Evolutionary conservation across 2,888 invertebrate species (phyloP).

Genomic region (Epirrhoe alternata): DNA sequence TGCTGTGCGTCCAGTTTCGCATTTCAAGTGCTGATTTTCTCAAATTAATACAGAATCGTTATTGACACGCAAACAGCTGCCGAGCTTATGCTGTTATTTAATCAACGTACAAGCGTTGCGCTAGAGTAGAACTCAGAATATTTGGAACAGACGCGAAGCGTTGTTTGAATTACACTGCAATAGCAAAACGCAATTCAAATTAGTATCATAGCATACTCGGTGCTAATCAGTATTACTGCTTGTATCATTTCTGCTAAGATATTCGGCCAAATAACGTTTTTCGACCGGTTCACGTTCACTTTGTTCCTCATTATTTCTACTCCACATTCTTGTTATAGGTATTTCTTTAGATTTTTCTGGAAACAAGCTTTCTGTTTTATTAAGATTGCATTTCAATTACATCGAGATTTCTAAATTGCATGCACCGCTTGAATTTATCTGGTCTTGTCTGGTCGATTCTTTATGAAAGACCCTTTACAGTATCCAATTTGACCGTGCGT

Average conservation of each 20-base stretch:
- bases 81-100: neutral
- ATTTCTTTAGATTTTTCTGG: neutral
- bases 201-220: constrained; percentile 1
- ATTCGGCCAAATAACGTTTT: neutral
- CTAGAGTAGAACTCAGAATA: neutral
- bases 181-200: neutral
- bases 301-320: neutral
- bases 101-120: neutral
- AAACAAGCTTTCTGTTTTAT: neutral
- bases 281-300: neutral
- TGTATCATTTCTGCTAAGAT: neutral
- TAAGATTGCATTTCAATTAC: neutral
- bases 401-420: constrained; percentile 8
- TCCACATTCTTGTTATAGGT: neutral
- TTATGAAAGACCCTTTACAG: constrained; percentile 34
- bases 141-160: neutral
- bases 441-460: constrained; percentile 22
- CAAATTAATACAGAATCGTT: constrained; percentile 12
- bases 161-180: neutral
- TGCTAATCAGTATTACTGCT: neutral
- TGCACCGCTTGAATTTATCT: constrained; percentile 22
- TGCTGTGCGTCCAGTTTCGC: constrained; percentile 4
- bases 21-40: constrained; percentile 7
- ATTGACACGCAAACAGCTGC: constrained; percentile 17
- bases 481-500: constrained; percentile 34